These are phyloP conservation scores for Tupaia tana DNA, from an alignment of 2,113 vertebrate genomes.

Conservation along the genomic window DNA sequence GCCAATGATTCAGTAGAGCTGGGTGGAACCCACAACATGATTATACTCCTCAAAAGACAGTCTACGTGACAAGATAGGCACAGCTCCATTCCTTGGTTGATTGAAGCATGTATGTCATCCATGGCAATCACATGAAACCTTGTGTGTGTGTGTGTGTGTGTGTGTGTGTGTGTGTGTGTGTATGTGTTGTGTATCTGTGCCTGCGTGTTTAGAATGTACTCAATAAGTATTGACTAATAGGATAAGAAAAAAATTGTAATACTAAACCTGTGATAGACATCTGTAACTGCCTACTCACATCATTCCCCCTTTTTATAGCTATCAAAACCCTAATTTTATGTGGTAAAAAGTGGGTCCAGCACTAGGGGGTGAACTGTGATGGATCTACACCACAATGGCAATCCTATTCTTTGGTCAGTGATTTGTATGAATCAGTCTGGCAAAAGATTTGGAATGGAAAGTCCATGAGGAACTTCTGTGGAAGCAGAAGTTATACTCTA, in stretches of 20 bases:
- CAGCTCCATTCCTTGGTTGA: neutral
- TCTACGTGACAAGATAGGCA: neutral
- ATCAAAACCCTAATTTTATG: constrained; percentile 28
- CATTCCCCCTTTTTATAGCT: neutral
- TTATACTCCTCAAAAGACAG: neutral
- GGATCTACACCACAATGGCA: neutral
- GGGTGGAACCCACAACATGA: neutral
- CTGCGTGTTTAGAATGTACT: neutral
- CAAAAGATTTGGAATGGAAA: constrained; percentile 9
- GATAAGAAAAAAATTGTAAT: neutral
- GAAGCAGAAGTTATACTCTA: constrained; percentile 26
- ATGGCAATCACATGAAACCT: neutral
- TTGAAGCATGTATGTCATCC: neutral
- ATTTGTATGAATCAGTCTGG: neutral
- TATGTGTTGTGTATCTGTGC: neutral
- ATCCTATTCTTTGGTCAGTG: neutral
- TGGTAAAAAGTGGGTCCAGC: neutral
- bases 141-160: neutral
- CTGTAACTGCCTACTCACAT: neutral
- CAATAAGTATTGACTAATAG: neutral
- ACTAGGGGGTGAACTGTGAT: neutral
- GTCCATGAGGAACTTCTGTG: neutral
- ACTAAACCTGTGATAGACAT: neutral
- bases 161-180: fast-evolving
- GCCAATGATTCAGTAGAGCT: neutral